Evolutionary conservation across 2,888 invertebrate genomes (phyloP).

Genomic region (Sinotaia quadrata): DNA sequence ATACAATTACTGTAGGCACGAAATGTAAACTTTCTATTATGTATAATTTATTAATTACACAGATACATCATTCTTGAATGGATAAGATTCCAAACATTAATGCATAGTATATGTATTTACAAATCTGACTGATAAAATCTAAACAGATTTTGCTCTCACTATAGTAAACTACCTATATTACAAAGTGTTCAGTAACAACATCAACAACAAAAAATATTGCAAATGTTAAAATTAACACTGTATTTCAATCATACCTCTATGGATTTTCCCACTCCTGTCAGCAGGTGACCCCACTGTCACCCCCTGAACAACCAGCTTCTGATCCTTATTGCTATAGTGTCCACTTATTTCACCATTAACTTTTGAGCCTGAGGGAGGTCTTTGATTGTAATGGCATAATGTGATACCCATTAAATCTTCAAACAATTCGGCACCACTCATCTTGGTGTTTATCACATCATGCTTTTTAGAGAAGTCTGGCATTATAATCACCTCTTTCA

Average conservation of each 20-base stretch:
- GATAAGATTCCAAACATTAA: no score
- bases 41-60: no score
- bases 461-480: constrained; percentile 37
- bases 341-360: constrained; percentile 1
- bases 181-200: no score
- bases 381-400: constrained; percentile 56
- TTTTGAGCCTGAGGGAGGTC: constrained; percentile 31
- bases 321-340: constrained; percentile 45
- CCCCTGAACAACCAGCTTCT: constrained; percentile 60
- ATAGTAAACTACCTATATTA: no score
- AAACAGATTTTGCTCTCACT: no score
- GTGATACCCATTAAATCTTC: constrained; percentile 60
- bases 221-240: background rate
- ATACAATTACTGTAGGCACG: no score
- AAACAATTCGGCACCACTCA: constrained; percentile 52
- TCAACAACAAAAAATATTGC: background rate
- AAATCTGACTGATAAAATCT: no score
- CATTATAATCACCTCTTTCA: constrained; percentile 43
- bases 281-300: constrained; percentile 53
- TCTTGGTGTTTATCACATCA: constrained; percentile 34
- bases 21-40: no score
- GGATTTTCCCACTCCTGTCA: constrained; percentile 51
- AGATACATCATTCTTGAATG: no score
- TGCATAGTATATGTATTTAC: no score
- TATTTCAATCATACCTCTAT: constrained; percentile 51